Percentiles rank a stretch among this genome's conserved stretches.
Evolutionary conservation across 2,113 vertebrate species (phyloP).

Genomic region (Cryptomyrus ogoouensis): DNA sequence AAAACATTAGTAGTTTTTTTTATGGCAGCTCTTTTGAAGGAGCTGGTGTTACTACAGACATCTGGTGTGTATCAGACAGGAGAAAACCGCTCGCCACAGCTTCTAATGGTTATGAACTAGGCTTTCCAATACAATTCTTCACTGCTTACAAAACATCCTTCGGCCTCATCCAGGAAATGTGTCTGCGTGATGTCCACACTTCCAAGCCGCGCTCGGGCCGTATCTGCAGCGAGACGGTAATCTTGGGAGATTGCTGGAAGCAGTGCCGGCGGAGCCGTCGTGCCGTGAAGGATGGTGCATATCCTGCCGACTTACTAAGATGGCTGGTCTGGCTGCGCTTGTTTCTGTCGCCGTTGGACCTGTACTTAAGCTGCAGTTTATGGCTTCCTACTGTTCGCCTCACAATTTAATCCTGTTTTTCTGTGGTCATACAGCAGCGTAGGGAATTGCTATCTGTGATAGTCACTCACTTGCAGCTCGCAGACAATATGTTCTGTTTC

Average conservation of each 20-base stretch:
- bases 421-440: neutral
- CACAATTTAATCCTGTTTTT: neutral
- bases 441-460: neutral
- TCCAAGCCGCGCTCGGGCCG: neutral
- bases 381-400: neutral
- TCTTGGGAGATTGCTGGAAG: neutral
- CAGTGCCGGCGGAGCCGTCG: too few species aligned
- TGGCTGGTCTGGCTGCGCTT: neutral
- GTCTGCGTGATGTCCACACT: neutral
- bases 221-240: neutral
- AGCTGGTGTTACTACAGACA: conserved; percentile 23
- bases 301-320: neutral
- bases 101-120: conserved; percentile 22
- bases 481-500: neutral
- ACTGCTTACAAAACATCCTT: conserved; percentile 15
- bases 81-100: conserved; percentile 16
- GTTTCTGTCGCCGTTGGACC: neutral
- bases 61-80: conserved; percentile 30
- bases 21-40: conserved; percentile 20
- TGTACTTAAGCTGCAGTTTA: neutral
- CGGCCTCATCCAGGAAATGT: neutral
- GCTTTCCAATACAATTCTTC: conserved; percentile 24
- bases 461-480: neutral
- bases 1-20: conserved; percentile 27
- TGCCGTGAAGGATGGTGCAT: neutral